These are phyloP conservation scores for Notothenia rossii DNA, from an alignment of 2,113 vertebrate genomes.

Conservation along the genomic window DNA sequence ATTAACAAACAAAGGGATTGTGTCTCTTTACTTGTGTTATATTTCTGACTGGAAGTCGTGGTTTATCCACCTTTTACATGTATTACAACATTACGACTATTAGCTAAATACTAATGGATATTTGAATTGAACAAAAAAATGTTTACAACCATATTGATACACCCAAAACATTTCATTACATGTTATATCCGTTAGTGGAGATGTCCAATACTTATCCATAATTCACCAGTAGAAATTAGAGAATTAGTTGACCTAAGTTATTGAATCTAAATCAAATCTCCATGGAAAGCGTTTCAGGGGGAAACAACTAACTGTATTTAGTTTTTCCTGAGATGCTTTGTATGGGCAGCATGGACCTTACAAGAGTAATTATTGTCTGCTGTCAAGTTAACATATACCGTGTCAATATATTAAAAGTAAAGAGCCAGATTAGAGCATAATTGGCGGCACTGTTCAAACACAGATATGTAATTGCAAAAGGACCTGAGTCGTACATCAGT, in stretches of 20 bases:
- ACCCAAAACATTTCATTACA: too few species aligned
- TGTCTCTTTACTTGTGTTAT: background rate
- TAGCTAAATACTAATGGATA: background rate
- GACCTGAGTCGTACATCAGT: conserved; percentile 21
- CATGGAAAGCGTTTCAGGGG: too few species aligned
- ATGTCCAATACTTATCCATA: background rate
- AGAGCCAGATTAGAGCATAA: background rate
- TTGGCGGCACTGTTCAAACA: background rate
- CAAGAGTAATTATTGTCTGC: background rate
- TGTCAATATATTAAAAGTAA: background rate
- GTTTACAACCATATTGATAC: background rate
- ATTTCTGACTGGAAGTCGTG: background rate
- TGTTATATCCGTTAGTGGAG: background rate
- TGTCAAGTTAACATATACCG: background rate
- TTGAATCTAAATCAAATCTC: background rate
- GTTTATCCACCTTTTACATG: background rate
- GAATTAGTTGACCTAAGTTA: background rate
- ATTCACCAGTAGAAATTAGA: background rate
- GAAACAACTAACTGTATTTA: background rate
- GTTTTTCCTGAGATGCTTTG: background rate
- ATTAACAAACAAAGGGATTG: background rate
- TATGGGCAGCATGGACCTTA: too few species aligned
- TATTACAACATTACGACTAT: background rate
- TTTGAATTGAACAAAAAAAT: background rate
- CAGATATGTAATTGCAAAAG: background rate